Base-by-base conservation (phyloP, 2,113 vertebrate species). In the Corynorhinus townsendii region DNA sequence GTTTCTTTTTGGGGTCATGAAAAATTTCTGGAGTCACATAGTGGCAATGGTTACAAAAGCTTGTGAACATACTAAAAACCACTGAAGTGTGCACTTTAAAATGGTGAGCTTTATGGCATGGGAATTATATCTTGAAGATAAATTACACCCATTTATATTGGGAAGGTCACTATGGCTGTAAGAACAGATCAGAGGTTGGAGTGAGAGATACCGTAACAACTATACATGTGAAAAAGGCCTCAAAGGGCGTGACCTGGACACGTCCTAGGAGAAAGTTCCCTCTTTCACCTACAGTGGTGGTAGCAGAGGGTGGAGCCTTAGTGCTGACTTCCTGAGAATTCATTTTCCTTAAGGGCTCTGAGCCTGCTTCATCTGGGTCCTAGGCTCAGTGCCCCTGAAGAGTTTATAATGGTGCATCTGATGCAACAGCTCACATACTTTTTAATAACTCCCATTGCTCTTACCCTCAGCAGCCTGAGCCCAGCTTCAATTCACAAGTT, bases 401-500 rank as follows among this genome's bases (percentile, higher is more conserved):
- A 54, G 2, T 28, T 86, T 54, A 64, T 86, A 85, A 52, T 10
- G 1, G 1, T 77, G 33, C 2, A 19, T 89, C 89, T 96, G 95
- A 97, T 87, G 93, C 45, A 97, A 96, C 9, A 72, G 17, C 20
- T 86, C 26, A 88, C 62, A 17, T 10, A 52, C 83, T 80, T 96
- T 95, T 97, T 96, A 97, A 94, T 96, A 73, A 95, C 83, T 97
- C 94, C 96, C 91, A 68, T 49, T 86, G 95, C 80, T 95, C 64
- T 69, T 66, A n/a, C 20, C n/a, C 71, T 82, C 56, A 83, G 59
- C 47, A 80, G 40, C 56, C 45, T 35, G 9, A 77, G 24, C 54
- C 59, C 33, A 77, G n/a, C 35, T 87, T 89, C 40, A 30, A 26
- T 90, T 72, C 26, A 26, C 69, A 35, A 95, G 86, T 84, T 80